These are phyloP conservation scores for Acanthaster planci DNA, from an alignment of 35 echinoderm and acorn worm genomes.

Conservation along the genomic window DNA sequence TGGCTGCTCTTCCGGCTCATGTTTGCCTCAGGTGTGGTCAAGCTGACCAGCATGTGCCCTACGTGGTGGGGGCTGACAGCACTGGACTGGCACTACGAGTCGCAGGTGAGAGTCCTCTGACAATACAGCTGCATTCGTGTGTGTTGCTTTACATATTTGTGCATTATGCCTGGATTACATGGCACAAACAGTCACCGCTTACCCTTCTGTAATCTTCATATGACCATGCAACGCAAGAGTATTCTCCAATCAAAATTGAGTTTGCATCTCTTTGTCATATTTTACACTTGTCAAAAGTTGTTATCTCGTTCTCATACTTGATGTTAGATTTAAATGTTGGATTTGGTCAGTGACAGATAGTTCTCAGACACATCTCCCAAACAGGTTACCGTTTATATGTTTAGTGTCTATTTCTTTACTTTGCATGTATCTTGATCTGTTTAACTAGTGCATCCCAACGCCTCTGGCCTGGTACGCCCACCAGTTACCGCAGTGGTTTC, in stretches of 20 bases:
- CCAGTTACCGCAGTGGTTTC: conserved; percentile 94
- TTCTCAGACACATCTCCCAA: too few relatives aligned
- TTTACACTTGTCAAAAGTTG: too few relatives aligned
- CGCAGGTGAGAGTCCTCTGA: conserved; percentile 53
- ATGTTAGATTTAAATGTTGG: too few relatives aligned
- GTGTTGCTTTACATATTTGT: not conserved
- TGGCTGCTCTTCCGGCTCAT: conserved; percentile 95
- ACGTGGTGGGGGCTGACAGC: conserved; percentile 99
- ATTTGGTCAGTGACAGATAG: too few relatives aligned
- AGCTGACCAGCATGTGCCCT: conserved; percentile 82
- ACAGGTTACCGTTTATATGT: too few relatives aligned
- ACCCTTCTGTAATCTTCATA: too few relatives aligned
- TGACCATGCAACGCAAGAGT: too few relatives aligned
- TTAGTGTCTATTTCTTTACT: not conserved
- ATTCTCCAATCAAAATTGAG: too few relatives aligned
- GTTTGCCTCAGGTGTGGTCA: conserved; percentile 96
- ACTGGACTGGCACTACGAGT: conserved; percentile 94
- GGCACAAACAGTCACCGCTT: too few relatives aligned
- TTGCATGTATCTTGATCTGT: not conserved
- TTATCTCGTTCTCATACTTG: too few relatives aligned
- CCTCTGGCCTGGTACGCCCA: conserved; percentile 95
- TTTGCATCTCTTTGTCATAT: too few relatives aligned
- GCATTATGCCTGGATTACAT: too few relatives aligned
- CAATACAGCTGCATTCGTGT: not conserved
- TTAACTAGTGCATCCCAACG: conserved; percentile 84